phyloP scores from a whole-genome alignment of 2,888 invertebrate genomes.

The Agapostemon virescens region DNA sequence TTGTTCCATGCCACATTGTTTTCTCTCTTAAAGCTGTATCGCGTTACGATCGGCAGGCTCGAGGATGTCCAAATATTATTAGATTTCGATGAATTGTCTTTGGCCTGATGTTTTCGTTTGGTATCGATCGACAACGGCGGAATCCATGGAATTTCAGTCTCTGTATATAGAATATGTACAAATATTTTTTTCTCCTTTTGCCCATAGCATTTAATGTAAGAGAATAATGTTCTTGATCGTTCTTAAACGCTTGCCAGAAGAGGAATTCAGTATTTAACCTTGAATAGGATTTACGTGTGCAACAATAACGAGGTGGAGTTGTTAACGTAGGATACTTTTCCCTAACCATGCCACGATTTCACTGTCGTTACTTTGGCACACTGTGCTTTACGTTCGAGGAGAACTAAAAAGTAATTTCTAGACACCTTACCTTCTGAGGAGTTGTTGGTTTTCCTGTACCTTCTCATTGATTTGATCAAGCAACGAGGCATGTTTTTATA shows the following conservation, averaged over 20 bases:
- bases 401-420: not conserved
- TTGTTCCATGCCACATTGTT: slow-evolving; percentile 57
- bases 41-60: slow-evolving; percentile 75
- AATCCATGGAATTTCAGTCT: slow-evolving; percentile 58
- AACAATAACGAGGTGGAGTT: slow-evolving; percentile 38
- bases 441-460: slow-evolving; percentile 64
- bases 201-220: not conserved
- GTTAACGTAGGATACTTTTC: slow-evolving; percentile 20
- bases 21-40: slow-evolving; percentile 69
- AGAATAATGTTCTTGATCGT: not conserved
- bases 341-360: slow-evolving; percentile 45
- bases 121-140: slow-evolving; percentile 55
- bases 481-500: slow-evolving; percentile 73
- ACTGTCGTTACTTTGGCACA: slow-evolving; percentile 28
- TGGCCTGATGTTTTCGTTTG: slow-evolving; percentile 64
- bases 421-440: slow-evolving; percentile 64
- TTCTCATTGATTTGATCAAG: slow-evolving; percentile 74
- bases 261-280: not conserved
- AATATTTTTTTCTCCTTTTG: not conserved
- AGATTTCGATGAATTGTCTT: slow-evolving; percentile 63
- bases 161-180: slow-evolving; percentile 29
- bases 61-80: slow-evolving; percentile 74
- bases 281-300: slow-evolving; percentile 13
- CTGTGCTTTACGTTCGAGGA: slow-evolving; percentile 27
- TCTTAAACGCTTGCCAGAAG: not conserved